phyloP scores from a whole-genome alignment of 64 coral and sea anemone genomes.

The Porites australiensis region DNA sequence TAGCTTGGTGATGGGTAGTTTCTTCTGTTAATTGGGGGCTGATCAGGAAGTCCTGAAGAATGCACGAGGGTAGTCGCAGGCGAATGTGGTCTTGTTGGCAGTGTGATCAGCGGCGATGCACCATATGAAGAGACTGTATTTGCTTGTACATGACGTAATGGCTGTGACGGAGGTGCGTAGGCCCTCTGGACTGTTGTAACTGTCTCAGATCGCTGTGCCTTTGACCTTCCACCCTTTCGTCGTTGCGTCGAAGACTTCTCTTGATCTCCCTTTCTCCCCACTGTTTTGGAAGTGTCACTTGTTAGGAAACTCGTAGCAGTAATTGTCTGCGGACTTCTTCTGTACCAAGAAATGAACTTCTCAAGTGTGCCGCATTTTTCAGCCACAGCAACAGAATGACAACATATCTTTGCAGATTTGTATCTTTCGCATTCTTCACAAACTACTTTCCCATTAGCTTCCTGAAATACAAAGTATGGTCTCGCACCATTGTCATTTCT shows the following conservation, averaged over 20 bases:
- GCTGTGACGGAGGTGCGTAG: no score
- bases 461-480: background rate
- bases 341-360: constrained; percentile 31
- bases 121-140: no score
- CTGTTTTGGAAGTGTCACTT: constrained; percentile 24
- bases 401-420: constrained; percentile 3
- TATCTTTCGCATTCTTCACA: background rate
- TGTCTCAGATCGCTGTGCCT: no score
- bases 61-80: no score
- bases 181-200: no score
- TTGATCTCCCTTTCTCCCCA: constrained; percentile 14
- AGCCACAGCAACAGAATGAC: constrained; percentile 9
- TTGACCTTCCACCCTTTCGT: constrained; percentile 27
- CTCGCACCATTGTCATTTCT: background rate
- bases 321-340: background rate
- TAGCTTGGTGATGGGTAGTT: no score
- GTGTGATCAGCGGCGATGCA: no score
- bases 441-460: background rate
- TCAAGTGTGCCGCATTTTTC: background rate
- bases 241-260: background rate
- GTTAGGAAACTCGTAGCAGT: constrained; percentile 1
- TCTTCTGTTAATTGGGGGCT: no score
- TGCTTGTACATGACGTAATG: no score
- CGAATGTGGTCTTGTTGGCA: no score
- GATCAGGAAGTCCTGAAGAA: no score